A percentile compares a stretch with the other conserved stretches of the same genome.
These are phyloP conservation scores for Seriola dumerili DNA, from an alignment of 2,113 vertebrate species.

Conservation along the genomic window DNA sequence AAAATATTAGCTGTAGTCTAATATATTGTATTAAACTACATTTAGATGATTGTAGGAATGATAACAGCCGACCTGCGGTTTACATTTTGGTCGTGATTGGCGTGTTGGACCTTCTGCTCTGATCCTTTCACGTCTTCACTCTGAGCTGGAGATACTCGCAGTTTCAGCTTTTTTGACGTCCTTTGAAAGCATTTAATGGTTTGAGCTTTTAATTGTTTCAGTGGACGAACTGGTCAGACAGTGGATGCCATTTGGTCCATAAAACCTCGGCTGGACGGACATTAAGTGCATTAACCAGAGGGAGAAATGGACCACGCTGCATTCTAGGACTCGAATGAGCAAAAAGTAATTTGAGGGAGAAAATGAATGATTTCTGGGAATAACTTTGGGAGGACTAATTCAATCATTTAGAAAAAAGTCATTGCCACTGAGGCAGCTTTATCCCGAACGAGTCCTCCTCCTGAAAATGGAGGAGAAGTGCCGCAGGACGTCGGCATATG, in stretches of 20 bases:
- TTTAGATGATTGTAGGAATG: too few relatives aligned
- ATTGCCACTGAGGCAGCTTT: background rate
- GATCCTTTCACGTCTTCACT: too few relatives aligned
- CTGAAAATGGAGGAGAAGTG: background rate
- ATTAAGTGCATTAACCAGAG: constrained; percentile 6
- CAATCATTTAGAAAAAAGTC: constrained; percentile 16
- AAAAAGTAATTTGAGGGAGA: constrained; percentile 17
- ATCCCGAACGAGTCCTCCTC: background rate
- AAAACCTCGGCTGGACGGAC: constrained; percentile 25
- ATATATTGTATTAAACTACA: too few relatives aligned
- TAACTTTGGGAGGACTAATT: constrained; percentile 9
- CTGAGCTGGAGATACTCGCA: background rate
- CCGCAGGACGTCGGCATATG: constrained; percentile 15
- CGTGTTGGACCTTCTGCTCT: too few relatives aligned
- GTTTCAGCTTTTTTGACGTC: background rate
- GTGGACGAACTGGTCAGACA: background rate
- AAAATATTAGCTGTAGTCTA: too few relatives aligned
- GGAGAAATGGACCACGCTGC: background rate
- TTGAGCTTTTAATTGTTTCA: background rate
- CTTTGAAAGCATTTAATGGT: background rate
- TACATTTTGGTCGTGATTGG: too few relatives aligned
- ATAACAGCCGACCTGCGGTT: too few relatives aligned
- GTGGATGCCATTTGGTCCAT: constrained; percentile 2
- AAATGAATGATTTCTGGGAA: constrained; percentile 11
- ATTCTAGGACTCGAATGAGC: constrained; percentile 31